Percentiles rank a stretch among this genome's conserved stretches.
These are phyloP conservation scores for Pachliopta kotzebuea DNA, from an alignment of 2,888 invertebrate species.

Conservation along the genomic window DNA sequence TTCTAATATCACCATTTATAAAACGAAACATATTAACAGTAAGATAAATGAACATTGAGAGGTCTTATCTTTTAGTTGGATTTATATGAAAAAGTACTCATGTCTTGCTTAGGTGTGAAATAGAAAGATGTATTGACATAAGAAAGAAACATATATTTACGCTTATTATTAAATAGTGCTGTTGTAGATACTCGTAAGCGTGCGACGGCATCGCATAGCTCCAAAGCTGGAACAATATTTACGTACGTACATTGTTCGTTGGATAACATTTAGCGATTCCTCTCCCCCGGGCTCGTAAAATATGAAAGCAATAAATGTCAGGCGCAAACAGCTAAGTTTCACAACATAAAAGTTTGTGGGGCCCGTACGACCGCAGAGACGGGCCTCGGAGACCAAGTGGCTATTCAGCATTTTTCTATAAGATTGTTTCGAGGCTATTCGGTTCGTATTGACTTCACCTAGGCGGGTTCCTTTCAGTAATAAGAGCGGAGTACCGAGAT, in stretches of 20 bases:
- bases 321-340: constrained; percentile 68
- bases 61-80: no score
- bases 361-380: constrained; percentile 45
- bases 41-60: no score
- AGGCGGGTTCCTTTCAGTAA: constrained; percentile 5
- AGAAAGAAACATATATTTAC: no score
- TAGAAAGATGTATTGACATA: no score
- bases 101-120: no score
- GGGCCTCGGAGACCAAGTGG: constrained; percentile 52
- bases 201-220: no score
- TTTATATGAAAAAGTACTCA: no score
- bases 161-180: no score
- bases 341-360: constrained; percentile 69
- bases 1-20: no score
- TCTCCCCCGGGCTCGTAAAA: constrained; percentile 61
- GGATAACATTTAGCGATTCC: constrained; percentile 52
- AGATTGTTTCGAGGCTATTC: constrained; percentile 41
- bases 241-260: constrained; percentile 38
- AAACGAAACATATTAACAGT: no score
- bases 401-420: constrained; percentile 60
- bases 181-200: no score
- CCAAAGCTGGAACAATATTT: background rate
- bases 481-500: background rate
- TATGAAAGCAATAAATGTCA: constrained; percentile 74
- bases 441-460: constrained; percentile 33